Conservation (phyloP, 2,797 vertebrate species). For the Chelidonichthys spinosus region DNA sequence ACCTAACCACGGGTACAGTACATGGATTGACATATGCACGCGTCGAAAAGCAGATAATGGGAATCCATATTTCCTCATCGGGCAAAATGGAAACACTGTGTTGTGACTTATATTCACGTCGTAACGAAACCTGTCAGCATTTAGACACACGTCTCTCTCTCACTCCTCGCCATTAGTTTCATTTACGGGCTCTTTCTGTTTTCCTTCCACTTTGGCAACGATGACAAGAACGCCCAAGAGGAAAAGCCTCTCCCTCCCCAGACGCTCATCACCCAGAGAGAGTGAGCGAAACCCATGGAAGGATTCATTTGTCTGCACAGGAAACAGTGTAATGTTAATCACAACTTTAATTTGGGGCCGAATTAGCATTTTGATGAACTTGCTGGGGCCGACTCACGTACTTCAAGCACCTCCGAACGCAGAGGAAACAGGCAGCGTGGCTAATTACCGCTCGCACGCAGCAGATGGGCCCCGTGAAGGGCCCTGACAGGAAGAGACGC, state of each 20-base stretch:
- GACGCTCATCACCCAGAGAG: conserved; percentile 66
- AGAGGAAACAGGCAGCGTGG: conserved; percentile 94
- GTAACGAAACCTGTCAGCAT: conserved; percentile 35
- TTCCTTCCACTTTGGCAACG: conserved; percentile 59
- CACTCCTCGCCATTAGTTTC: conserved; percentile 28
- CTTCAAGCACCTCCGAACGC: conserved; percentile 94
- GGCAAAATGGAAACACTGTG: not conserved
- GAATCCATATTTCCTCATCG: conserved; percentile 12
- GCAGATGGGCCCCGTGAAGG: conserved; percentile 96
- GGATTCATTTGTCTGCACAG: conserved; percentile 94
- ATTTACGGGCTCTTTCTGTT: conserved; percentile 46
- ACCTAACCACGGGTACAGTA: conserved; percentile 31
- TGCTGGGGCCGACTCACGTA: conserved; percentile 90
- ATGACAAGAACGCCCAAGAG: conserved; percentile 58
- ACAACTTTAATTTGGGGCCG: conserved; percentile 98
- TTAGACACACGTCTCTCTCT: conserved; percentile 35
- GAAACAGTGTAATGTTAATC: conserved; percentile 99
- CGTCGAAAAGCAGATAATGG: conserved; percentile 11
- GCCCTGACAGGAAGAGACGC: conserved; percentile 78
- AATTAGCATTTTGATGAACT: conserved; percentile 99
- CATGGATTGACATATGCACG: conserved; percentile 35
- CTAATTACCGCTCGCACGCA: conserved; percentile 96
- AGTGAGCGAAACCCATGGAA: conserved; percentile 81
- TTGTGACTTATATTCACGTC: conserved; percentile 17
- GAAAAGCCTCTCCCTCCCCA: conserved; percentile 54